These are phyloP conservation scores for Aldabrachelys gigantea DNA, from an alignment of 2,113 vertebrate species.

Conservation along the genomic window DNA sequence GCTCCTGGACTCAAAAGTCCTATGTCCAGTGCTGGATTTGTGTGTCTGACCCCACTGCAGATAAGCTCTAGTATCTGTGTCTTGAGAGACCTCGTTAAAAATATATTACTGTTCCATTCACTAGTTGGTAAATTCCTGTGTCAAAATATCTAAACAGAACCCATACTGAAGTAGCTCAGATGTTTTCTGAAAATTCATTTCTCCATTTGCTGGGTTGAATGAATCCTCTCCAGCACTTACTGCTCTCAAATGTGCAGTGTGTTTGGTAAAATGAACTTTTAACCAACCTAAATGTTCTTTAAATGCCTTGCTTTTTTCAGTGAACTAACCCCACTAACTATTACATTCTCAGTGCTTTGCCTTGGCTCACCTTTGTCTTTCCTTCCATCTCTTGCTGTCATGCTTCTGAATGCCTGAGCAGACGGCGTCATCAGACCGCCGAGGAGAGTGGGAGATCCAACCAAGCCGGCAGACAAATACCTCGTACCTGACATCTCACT, in stretches of 20 bases:
- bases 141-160: not conserved
- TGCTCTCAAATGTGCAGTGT: not conserved
- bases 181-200: not conserved
- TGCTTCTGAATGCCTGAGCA: slow-evolving; percentile 78
- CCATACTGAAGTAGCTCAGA: not conserved
- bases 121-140: not conserved
- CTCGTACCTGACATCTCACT: slow-evolving; percentile 96
- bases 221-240: not conserved
- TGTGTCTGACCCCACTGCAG: not conserved
- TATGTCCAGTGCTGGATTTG: not conserved
- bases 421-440: slow-evolving; percentile 91
- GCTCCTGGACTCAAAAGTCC: not conserved
- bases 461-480: slow-evolving; percentile 96
- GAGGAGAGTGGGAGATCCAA: slow-evolving; percentile 98
- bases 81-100: not conserved
- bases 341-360: slow-evolving; percentile 77
- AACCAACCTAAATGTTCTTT: slow-evolving; percentile 10
- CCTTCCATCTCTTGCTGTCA: slow-evolving; percentile 69
- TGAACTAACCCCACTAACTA: slow-evolving; percentile 70
- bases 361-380: slow-evolving; percentile 73
- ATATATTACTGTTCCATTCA: not conserved
- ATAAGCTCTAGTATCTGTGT: not conserved
- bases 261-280: slow-evolving; percentile 31
- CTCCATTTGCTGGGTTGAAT: not conserved
- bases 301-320: slow-evolving; percentile 61